Evolutionary conservation across 2,797 vertebrate genomes (phyloP), one percentile per base, ranked within the genome.

Genomic region (Numenius phaeopus): DNA sequence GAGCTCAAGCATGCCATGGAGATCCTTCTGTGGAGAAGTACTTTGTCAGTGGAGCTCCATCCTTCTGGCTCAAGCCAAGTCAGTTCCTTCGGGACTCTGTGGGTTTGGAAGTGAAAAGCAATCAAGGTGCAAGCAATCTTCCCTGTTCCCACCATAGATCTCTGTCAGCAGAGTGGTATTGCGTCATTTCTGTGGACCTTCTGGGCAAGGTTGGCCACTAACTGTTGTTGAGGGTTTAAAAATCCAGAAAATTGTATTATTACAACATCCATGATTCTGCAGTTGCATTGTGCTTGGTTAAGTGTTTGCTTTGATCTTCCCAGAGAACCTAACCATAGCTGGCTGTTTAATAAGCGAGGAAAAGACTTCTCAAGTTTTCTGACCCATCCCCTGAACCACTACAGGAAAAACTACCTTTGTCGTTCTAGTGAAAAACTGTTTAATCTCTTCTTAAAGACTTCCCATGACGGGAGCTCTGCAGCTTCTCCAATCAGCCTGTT

Each of bases 191-290:
- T 40, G 14, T 69, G 73, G 42, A 69, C 61, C 82, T 94, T 71
- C 64, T 58, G 55, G 77, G 79, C 80, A 72, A 93, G 83, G 49
- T 22, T 91, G 90, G 83, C 73, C 80, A 62, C 85, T 76, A 66
- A 83, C 40, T 87, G 17, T 47, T 83, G 54, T n/a, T 91, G 95
- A 85, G 89, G 73, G 52, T 91, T 96, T 79, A 94, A 76, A 87
- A 82, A 52, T 49, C 21, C 73, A 82, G 91, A 72, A 79, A 83
- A 67, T 47, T 23, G 46, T 90, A 14, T 89, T 65, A 19, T 95
- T 95, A 37, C 83, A 54, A 86, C 87, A 95, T 83, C 77, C 62
- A 4, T 34, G 88, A 80, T 69, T 24, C 42, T 72, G 83, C 69
- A 65, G 50, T 47, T 93, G 55, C 34, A 5, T 75, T 88, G 89